Evolutionary conservation across 2,113 vertebrate genomes (phyloP).

Genomic region (Ranitomeya variabilis): DNA sequence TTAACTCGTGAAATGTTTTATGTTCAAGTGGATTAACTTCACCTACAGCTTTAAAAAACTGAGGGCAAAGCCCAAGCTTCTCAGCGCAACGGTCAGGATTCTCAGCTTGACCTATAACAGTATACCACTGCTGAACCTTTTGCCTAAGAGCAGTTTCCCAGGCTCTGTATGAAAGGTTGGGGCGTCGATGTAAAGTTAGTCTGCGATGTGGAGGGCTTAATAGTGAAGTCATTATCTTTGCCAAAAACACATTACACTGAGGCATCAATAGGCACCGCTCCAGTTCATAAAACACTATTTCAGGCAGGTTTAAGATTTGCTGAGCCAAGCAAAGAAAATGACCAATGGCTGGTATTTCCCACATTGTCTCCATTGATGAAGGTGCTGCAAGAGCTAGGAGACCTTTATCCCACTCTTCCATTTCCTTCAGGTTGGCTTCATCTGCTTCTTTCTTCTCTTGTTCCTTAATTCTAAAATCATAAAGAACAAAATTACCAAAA

Average conservation of each 20-base stretch:
- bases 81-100: slow-evolving; percentile 82
- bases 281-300: slow-evolving; percentile 95
- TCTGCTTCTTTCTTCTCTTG: slow-evolving; percentile 93
- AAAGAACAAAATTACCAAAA: slow-evolving; percentile 57
- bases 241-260: slow-evolving; percentile 89
- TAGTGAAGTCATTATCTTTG: slow-evolving; percentile 96
- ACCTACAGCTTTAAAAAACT: slow-evolving; percentile 89
- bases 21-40: slow-evolving; percentile 88
- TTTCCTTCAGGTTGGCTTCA: slow-evolving; percentile 91
- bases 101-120: slow-evolving; percentile 77
- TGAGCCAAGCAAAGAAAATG: slow-evolving; percentile 98
- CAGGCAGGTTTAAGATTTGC: slow-evolving; percentile 91
- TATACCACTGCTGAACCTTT: slow-evolving; percentile 90
- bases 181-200: slow-evolving; percentile 84
- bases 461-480: slow-evolving; percentile 84
- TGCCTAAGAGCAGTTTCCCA: slow-evolving; percentile 92
- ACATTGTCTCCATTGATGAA: slow-evolving; percentile 84
- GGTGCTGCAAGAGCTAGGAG: slow-evolving; percentile 86
- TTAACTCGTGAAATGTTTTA: slow-evolving; percentile 87
- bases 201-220: slow-evolving; percentile 86
- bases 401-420: slow-evolving; percentile 92
- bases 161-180: slow-evolving; percentile 84
- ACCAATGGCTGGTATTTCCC: slow-evolving; percentile 97
- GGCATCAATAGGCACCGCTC: slow-evolving; percentile 97
- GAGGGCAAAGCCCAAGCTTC: slow-evolving; percentile 87